These are phyloP conservation scores for Fistularia commersonii DNA, from an alignment of 2,797 vertebrate genomes.

Conservation along the genomic window DNA sequence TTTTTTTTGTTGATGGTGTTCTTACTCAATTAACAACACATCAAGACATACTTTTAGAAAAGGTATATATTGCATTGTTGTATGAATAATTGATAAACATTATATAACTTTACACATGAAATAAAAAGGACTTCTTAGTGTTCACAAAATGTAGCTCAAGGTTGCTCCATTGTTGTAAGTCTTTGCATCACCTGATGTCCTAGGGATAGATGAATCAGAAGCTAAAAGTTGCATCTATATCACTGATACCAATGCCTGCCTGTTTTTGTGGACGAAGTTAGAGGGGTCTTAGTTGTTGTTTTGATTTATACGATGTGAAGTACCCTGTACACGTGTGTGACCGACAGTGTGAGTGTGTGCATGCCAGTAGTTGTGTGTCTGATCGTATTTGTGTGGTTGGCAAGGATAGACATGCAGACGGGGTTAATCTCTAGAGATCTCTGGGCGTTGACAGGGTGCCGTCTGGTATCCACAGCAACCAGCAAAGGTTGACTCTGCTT, in stretches of 20 bases:
- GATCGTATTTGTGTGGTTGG: conserved; percentile 49
- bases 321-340: background rate
- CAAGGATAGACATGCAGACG: conserved; percentile 58
- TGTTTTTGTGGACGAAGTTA: conserved; percentile 5
- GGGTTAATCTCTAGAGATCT: conserved; percentile 78
- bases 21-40: no score
- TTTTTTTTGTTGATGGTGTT: no score
- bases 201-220: background rate
- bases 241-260: conserved; percentile 10
- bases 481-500: conserved; percentile 68
- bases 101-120: no score
- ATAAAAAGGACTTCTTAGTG: no score
- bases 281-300: conserved; percentile 25
- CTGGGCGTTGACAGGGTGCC: conserved; percentile 78
- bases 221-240: background rate
- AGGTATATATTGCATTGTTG: no score
- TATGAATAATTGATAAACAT: no score
- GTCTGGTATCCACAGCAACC: conserved; percentile 79
- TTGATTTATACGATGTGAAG: conserved; percentile 8
- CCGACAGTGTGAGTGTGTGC: conserved; percentile 2
- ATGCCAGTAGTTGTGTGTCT: conserved; percentile 27
- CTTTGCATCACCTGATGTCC: no score
- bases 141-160: no score
- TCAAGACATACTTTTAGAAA: no score
- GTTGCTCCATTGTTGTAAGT: no score